phyloP scores from a whole-genome alignment of 2,888 invertebrate species.

The Lutraria lutraria region DNA sequence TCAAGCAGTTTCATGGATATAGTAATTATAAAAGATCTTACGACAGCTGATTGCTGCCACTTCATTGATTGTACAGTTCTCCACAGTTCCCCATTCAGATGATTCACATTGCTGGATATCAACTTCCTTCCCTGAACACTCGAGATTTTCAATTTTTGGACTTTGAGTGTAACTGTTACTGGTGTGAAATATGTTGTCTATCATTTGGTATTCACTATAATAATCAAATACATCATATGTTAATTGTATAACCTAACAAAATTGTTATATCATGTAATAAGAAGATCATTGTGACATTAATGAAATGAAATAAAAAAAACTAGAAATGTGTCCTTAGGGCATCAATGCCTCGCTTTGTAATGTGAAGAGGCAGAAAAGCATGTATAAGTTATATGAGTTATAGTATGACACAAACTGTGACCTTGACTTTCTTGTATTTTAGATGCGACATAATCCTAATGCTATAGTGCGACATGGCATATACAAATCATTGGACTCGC shows the following conservation, averaged over 20 bases:
- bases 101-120: constrained; percentile 40
- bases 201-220: neutral
- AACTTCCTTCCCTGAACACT: constrained; percentile 35
- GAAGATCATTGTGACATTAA: too few relatives aligned
- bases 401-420: too few relatives aligned
- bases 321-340: neutral
- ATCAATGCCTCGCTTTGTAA: neutral
- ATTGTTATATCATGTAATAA: too few relatives aligned
- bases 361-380: too few relatives aligned
- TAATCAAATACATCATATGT: neutral
- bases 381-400: too few relatives aligned
- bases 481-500: too few relatives aligned
- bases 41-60: constrained; percentile 24
- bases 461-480: too few relatives aligned
- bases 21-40: constrained; percentile 3
- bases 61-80: neutral
- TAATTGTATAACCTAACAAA: too few relatives aligned
- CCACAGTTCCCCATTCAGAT: neutral
- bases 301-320: too few relatives aligned
- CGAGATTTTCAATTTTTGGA: constrained; percentile 26
- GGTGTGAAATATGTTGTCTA: neutral
- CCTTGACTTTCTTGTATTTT: too few relatives aligned
- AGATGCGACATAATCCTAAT: too few relatives aligned
- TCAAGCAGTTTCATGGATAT: too few relatives aligned
- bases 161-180: neutral